A percentile compares a stretch with the other conserved stretches of the same genome.
These are phyloP conservation scores for Actinernus sp. DNA, from an alignment of 92 coral and sea anemone species.

Conservation along the genomic window DNA sequence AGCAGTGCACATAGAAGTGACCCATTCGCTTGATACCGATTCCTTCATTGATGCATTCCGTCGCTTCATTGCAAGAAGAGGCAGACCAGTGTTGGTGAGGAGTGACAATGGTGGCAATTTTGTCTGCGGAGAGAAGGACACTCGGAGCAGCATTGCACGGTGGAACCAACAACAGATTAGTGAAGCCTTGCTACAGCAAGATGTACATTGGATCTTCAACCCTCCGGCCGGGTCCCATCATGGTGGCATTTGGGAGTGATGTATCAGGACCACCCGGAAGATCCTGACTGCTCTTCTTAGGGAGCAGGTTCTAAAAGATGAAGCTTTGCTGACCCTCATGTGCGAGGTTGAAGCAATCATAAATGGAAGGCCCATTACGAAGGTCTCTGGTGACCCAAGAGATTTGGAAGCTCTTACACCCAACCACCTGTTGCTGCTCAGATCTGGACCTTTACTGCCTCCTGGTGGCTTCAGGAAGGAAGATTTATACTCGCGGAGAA, in stretches of 20 bases:
- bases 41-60: too few relatives aligned
- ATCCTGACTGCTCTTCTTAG: conserved; percentile 8
- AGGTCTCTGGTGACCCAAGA: conserved; percentile 21
- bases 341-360: conserved; percentile 40
- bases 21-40: too few relatives aligned
- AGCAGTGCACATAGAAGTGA: too few relatives aligned
- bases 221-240: too few relatives aligned
- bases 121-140: too few relatives aligned
- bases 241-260: too few relatives aligned
- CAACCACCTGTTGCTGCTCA: conserved; percentile 12
- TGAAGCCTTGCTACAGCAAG: conserved; percentile 26
- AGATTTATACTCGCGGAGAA: neutral
- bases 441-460: conserved; percentile 15
- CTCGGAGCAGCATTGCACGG: neutral
- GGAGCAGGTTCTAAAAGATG: conserved; percentile 44
- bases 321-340: conserved; percentile 19
- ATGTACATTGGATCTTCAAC: conserved; percentile 37
- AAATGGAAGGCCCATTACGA: conserved; percentile 37
- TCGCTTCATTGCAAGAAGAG: conserved; percentile 26
- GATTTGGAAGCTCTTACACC: conserved; percentile 8
- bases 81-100: conserved; percentile 27
- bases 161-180: conserved; percentile 35
- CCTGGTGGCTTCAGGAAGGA: conserved; percentile 3
- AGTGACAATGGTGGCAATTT: too few relatives aligned
- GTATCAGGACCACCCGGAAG: too few relatives aligned